Base-by-base conservation (phyloP, 2,888 invertebrate species). In the Ceriagrion tenellum region DNA sequence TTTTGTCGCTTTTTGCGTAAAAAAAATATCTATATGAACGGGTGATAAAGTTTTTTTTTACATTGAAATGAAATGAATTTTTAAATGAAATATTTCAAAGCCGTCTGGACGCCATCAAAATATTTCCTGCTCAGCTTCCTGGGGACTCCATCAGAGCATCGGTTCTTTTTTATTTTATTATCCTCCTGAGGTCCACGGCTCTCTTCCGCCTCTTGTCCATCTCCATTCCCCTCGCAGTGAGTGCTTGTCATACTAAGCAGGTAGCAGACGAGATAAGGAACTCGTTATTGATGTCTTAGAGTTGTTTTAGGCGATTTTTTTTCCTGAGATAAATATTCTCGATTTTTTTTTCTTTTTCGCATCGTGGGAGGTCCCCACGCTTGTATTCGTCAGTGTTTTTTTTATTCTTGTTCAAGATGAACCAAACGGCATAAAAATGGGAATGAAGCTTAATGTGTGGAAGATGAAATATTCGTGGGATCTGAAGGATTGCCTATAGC, bases 181-280 rank as follows among this genome's bases (percentile, higher is more conserved):
- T 20, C 18, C 81, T 8, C 13, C 30, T 16, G 81, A 35, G 81
- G 30, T 81, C 81, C 81, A 47, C 47, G 10, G 35, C 16, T 35
- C 26, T 81, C 30, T 35, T 81, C 81, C 35, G 0, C 81, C 18
- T 35, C 35, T 59, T 20, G 81, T 13, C 81, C 81, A 13, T 18
- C 35, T 81, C 81, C 81, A 30, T 81, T 20, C 59, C 35, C 81
- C 16, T 81, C 81, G 81, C 81, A 16, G n/a, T 35, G 81, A 81
- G 81, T 35, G 81, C 81, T 81, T 35, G 35, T 81, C 81, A 81
- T 81, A 81, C 30, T 81, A 81, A 81, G 81, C 81, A 35, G 81
- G 35, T 35, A 30, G 81, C 81, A 2, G 26, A 81, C 35, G 81
- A 81, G 81, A 81, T 81, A 81, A 81, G 18, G 81, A 81, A 81